Base-by-base conservation (phyloP, 2,113 vertebrate species). In the Pachycephala philippinensis region DNA sequence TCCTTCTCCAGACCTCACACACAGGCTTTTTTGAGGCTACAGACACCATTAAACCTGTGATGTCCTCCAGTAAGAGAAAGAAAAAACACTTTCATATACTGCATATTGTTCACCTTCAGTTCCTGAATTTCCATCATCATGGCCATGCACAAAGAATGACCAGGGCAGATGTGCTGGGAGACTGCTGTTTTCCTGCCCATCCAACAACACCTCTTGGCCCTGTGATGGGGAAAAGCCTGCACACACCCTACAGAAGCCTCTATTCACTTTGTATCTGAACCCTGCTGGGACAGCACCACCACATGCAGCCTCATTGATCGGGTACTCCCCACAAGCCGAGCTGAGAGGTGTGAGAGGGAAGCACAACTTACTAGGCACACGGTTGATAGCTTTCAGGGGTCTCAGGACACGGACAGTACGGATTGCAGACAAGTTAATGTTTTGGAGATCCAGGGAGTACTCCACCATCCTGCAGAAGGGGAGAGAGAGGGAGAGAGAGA, bases 351-450 rank as follows among this genome's bases (percentile, higher is more conserved):
- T 37, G 57, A 75, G 33, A 74, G 60, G 45, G 22, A 79, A 91
- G 30, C 15, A 27, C 1, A 2, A 99, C 99, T 99, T 97, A 99
- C 99, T 99, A 87, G 99, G 99, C 86, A 99, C 99, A 75, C 99
- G 98, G 97, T 99, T 99, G 98, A 99, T 99, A 96, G 99, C 99
- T 98, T 99, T 99, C 95, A 99, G 98, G 14, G 99, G 99, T 87
- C 99, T 98, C 79, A 99, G 98, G 81, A 99, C 99, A 1, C 99
- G 98, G 79, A 99, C 99, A 4, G 99, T 99, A 85, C 99, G 99
- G 93, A 99, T 99, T 93, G 99, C 99, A 6, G 99, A 99, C 95
- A 99, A 98, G 96, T 99, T 99, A 98, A 99, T 99, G 92, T 99
- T 99, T 97, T 99, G 99, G 79, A 99, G 98, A 97, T 99, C 99